Percentiles rank a stretch among this genome's conserved stretches.
Evolutionary conservation across 2,113 vertebrate species (phyloP).

Genomic region (Nymphicus hollandicus): DNA sequence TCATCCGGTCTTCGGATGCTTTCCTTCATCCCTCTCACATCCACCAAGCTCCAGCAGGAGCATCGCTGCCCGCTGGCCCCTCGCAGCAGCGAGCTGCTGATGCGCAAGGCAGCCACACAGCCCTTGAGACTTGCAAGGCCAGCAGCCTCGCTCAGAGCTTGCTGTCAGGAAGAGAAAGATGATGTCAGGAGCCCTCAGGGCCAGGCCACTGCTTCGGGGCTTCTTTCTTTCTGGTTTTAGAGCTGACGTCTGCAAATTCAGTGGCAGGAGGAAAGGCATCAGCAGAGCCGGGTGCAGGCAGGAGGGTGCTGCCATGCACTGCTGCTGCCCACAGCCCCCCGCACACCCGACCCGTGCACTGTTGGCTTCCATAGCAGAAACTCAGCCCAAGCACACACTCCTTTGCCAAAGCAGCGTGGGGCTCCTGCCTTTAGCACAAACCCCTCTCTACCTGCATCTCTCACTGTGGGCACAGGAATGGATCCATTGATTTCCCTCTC

Average conservation of each 20-base stretch:
- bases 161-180: neutral
- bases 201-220: neutral
- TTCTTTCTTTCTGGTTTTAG: neutral
- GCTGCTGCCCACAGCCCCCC: neutral
- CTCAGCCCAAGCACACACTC: neutral
- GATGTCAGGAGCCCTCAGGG: neutral
- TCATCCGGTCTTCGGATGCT: rapidly evolving
- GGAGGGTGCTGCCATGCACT: neutral
- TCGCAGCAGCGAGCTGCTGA: neutral
- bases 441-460: neutral
- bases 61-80: neutral
- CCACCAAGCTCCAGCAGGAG: neutral
- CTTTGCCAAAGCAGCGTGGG: neutral
- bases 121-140: neutral
- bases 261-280: neutral
- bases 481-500: neutral
- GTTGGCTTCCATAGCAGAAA: neutral
- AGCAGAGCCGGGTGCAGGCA: neutral
- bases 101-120: neutral
- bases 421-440: neutral
- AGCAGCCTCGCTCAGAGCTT: neutral
- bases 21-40: neutral
- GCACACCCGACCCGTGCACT: rapidly evolving
- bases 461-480: rapidly evolving
- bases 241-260: neutral